These are phyloP conservation scores for Macrotus californicus DNA, from an alignment of 2,113 vertebrate species.

Conservation along the genomic window DNA sequence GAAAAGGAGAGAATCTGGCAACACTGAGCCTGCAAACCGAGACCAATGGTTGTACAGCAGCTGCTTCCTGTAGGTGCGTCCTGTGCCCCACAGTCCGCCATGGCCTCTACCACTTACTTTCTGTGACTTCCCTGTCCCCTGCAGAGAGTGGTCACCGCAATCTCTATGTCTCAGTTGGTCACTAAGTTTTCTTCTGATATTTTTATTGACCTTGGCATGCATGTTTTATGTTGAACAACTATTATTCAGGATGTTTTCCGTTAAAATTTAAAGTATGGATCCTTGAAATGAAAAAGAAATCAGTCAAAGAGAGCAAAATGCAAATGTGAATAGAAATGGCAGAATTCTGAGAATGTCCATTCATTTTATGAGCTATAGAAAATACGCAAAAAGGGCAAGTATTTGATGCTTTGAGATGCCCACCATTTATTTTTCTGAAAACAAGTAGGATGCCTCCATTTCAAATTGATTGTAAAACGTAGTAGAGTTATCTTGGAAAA, in stretches of 20 bases:
- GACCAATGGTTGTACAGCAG: neutral
- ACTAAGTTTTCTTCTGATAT: neutral
- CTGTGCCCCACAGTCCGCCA: neutral
- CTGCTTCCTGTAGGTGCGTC: neutral
- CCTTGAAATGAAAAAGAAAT: neutral
- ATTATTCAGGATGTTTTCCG: neutral
- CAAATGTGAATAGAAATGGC: neutral
- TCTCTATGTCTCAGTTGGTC: neutral
- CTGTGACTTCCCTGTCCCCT: neutral
- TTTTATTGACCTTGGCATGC: constrained; percentile 15
- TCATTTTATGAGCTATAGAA: neutral
- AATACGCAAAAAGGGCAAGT: neutral
- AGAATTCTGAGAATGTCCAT: neutral
- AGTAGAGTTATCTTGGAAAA: neutral
- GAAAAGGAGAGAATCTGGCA: neutral
- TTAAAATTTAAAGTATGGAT: neutral
- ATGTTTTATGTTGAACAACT: neutral
- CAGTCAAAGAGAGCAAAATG: neutral
- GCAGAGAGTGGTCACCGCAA: neutral
- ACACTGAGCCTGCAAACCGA: neutral
- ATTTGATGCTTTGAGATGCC: neutral
- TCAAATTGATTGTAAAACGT: neutral
- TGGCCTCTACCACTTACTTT: neutral
- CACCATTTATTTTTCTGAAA: neutral
- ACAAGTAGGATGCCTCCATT: neutral